Conservation (phyloP, 2,797 vertebrate genomes). For the Eurystomus glaucurus region DNA sequence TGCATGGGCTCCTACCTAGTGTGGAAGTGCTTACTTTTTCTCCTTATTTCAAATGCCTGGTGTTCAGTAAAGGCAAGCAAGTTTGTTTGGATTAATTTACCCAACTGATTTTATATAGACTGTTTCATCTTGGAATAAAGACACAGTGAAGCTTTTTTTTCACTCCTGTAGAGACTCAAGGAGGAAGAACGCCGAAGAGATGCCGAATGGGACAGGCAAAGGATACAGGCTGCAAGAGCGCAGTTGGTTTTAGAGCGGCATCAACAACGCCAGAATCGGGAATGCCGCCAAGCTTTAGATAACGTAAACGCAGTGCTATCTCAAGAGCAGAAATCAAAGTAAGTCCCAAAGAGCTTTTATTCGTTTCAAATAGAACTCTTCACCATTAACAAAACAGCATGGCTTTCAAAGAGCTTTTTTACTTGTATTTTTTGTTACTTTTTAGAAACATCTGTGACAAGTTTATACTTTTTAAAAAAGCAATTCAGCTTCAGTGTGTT, state of each 20-base stretch:
- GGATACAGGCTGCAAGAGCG: constrained; percentile 67
- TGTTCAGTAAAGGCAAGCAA: not conserved
- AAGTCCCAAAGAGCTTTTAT: constrained; percentile 19
- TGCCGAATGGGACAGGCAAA: constrained; percentile 74
- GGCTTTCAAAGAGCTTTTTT: not conserved
- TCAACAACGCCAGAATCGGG: constrained; percentile 76
- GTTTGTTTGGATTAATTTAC: not conserved
- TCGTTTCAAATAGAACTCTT: not conserved
- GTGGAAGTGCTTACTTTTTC: not conserved
- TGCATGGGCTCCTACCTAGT: not conserved
- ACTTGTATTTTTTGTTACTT: not conserved
- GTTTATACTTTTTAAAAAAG: not conserved
- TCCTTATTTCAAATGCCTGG: not conserved
- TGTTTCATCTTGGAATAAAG: not conserved
- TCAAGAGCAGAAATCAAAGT: constrained; percentile 83
- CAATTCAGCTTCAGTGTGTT: accelerated
- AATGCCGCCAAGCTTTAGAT: constrained; percentile 84
- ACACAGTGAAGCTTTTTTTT: not conserved
- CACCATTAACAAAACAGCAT: not conserved
- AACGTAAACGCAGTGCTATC: constrained; percentile 84
- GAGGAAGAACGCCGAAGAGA: constrained; percentile 78
- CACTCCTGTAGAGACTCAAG: constrained; percentile 78
- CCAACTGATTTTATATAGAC: not conserved
- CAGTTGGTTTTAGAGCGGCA: constrained; percentile 85
- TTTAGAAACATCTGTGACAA: not conserved